Evolutionary conservation across 2,113 vertebrate genomes (phyloP), one percentile per base, ranked within the genome.

Genomic region (Opisthocomus hoazin): DNA sequence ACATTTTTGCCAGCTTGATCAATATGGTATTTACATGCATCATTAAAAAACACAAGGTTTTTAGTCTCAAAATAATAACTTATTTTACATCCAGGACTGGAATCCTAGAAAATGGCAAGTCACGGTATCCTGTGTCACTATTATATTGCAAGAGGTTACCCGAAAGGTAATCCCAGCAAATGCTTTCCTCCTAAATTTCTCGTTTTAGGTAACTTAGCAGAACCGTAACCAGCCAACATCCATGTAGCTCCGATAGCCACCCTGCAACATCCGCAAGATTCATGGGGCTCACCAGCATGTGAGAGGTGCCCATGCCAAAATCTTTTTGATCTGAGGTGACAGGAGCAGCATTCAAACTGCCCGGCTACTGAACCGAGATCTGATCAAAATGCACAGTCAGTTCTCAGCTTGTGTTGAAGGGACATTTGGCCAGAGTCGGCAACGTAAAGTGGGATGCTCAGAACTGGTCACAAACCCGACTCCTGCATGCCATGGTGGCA

Each of bases 1-100:
- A 26, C 15, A 18, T 39, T 96, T 92, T 90, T 93, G 81, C 73
- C 39, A 92, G 83, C 32, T 94, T 87, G 66, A 96, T 97, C 91
- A 34, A 90, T 97, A 93, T 5, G 74, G 53, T 93, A 89, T 97
- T 97, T 94, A 96, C 82, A 97, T 96, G 92, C 83, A 94, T 77
- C 90, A 81, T 71, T 90, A 93, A 94, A 95, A 95, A 84, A 5
- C 4, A 0, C 53, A 57, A 43, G 61, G 32, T 6, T 96, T 90
- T 92, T 84, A 82, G 51, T 89, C 85, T 85, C 68, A 88, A 26
- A 92, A 91, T 65, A 94, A 81, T 63, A 91, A 74, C 75, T 87
- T 79, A 34, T 16, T 93, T 94, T 92, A 87, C 56, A 73, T 73
- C 61, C 84, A 94, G 80, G 57, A 27, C 80, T 54, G 23, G 17